Evolutionary conservation across 2,888 invertebrate genomes (phyloP), one percentile per base, ranked within the genome.

Genomic region (Hipparchia sbordonii): DNA sequence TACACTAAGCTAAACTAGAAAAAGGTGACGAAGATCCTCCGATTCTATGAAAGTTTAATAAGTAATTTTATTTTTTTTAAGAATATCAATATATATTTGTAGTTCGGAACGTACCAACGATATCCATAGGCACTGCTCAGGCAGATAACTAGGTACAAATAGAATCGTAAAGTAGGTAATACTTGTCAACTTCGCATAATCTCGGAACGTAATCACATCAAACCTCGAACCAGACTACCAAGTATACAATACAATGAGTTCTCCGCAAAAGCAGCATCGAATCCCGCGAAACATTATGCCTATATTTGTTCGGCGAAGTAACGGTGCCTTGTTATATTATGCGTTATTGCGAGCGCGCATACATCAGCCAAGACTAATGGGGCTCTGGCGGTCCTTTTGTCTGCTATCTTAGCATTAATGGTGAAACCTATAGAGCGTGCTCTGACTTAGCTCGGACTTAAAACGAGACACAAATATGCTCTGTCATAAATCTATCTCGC

Each of bases 291-390:
- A 71, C 70, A 74, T 75, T 79, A 74, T 75, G 74, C 75, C 74
- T 78, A 78, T 77, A 77, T 80, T 77, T 76, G 77, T 80, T 81
- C 77, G 71, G 67, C 48, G 76, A 79, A 75, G 70, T 81, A 81
- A 81, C 82, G 81, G 82, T 74, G 61, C 70, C 70, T 75, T 73
- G 71, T 77, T 76, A 75, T 75, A 74, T 75, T 76, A 79, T 80
- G 78, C 78, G 76, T 78, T 78, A 76, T 79, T 77, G 74, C 76
- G 74, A 69, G 59, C 72, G 67, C 69, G 61, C 69, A 71, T 75
- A 67, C 75, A 79, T 77, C 75, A 72, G 74, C 71, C 73, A 71
- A 72, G 75, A 71, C 70, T 77, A 77, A 75, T 74, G 72, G 72
- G 72, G 73, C 61, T 74, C 74, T 65, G 70, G 77, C 71, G 76